Evolutionary conservation across 2,797 vertebrate genomes (phyloP), one percentile per base, ranked within the genome.

Genomic region (Varecia variegata): DNA sequence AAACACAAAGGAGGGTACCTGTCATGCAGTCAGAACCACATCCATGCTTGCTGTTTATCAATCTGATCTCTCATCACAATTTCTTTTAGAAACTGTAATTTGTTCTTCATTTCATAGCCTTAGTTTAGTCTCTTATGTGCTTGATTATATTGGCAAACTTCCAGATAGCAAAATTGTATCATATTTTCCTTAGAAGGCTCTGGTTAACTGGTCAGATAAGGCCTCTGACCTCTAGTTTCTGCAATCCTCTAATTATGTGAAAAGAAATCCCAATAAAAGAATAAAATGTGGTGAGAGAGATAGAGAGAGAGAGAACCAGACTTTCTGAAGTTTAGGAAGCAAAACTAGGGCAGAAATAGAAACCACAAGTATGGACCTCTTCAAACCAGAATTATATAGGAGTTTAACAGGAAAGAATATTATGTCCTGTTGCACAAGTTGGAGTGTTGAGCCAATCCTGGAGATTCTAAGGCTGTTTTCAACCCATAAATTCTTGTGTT

Each of bases 301-400:
- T 7, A 8, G 27, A 54, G 18, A 27, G 30, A 35, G 15, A 43
- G 13, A 73, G 23, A 71, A 5, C 27, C 23, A 94, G 40, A 54
- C 47, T 71, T 95, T 83, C 40, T 97, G 21, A 96, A 96, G 77
- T 76, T 93, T 97, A 94, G 47, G 93, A 94, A 97, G 65, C 52
- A 96, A 97, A 98, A 94, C 84, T 71, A 90, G 88, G 71, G 79
- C 77, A 97, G 95, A 96, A 97, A 97, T 96, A 96, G 97, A 97
- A 98, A 93, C 95, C 94, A 77, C 94, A 96, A 96, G 62, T 90
- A 88, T 67, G 90, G 77, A 65, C 52, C 93, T 86, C 94, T 83
- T 97, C 85, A 94, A 97, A 95, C 93, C 95, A 96, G 95, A 98
- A 97, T 97, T 97, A 96, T 40, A 96, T 86, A 94, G 93, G 73